Base-by-base conservation (phyloP, 2,113 vertebrate species). In the Willisornis vidua region DNA sequence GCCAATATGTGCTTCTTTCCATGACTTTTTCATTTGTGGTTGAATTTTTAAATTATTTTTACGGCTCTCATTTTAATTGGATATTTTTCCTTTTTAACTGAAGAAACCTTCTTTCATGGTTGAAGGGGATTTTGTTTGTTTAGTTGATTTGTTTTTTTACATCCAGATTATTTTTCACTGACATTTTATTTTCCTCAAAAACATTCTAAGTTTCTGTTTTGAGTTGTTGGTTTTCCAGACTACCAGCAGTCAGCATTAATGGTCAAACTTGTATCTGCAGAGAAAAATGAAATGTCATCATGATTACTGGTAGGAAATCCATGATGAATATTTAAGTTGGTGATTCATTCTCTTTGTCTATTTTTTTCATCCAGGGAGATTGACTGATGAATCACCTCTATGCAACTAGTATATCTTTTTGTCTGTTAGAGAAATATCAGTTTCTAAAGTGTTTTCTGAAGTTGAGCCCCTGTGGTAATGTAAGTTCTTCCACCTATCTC, bases 291-390 rank as follows among this genome's bases (percentile, higher is more conserved):
- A 91, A 63, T 77, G 67, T 59, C 51, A 22, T 49, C 1, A 1
- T 26, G 72, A 46, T 58, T 49, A 28, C 46, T 31, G 4, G 63
- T 31, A 58, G 46, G 23, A 79, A 93, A 80, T 61, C 33, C 39
- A 26, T 52, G 39, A 77, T 86, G 85, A 92, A 86, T 94, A 95
- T 84, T 88, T 92, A 90, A 76, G 59, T 85, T 70, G 39, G n/a
- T 59, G 75, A 83, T 84, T 90, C 0, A 0, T 59, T 86, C 51
- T 86, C 31, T 90, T 73, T 66, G 48, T 73, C 54, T 91, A 0
- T 72, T 59, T 66, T 57, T 57, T 95, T 91, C 33, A 67, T 77
- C 68, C 24, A 35, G 37, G 19, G 52, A 81, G 68, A 86, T 43
- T 88, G 72, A 81, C 79, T 87, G 43, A 63, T 67, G 65, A 86